Evolutionary conservation across 1,140 invertebrate species (phyloP).

Genomic region (Trichoplusia ni): DNA sequence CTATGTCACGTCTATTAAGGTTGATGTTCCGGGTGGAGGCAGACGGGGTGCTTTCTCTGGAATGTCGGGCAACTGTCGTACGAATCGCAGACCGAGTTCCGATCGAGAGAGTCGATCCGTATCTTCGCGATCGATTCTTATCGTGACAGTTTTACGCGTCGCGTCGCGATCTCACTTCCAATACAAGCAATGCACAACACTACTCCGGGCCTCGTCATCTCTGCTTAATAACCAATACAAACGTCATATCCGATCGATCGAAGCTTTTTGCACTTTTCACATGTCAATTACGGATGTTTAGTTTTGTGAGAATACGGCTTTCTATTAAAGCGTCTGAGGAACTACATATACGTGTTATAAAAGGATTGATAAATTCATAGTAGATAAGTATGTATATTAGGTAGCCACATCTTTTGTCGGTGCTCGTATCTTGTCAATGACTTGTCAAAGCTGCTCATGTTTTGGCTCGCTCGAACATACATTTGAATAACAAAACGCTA

Average conservation of each 20-base stretch:
- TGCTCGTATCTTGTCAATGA: slow-evolving; percentile 39
- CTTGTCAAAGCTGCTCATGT: slow-evolving; percentile 42
- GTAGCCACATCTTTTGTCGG: slow-evolving; percentile 38
- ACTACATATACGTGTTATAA: too few relatives aligned
- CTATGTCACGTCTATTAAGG: slow-evolving; percentile 35
- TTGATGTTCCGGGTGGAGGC: slow-evolving; percentile 7
- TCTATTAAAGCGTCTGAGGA: too few relatives aligned
- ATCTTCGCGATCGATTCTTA: slow-evolving; percentile 70
- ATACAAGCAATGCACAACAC: slow-evolving; percentile 46
- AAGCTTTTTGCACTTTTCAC: slow-evolving; percentile 2
- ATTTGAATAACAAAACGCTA: slow-evolving; percentile 50
- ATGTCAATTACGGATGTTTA: too few relatives aligned
- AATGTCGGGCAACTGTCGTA: slow-evolving; percentile 64
- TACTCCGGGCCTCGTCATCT: slow-evolving; percentile 25
- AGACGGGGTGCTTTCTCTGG: slow-evolving; percentile 45
- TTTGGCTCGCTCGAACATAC: slow-evolving; percentile 34
- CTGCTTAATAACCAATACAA: slow-evolving; percentile 26
- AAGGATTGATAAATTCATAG: too few relatives aligned
- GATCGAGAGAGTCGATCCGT: slow-evolving; percentile 59
- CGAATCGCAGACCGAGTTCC: slow-evolving; percentile 40
- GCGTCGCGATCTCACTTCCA: slow-evolving; percentile 62
- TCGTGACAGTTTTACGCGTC: slow-evolving; percentile 77
- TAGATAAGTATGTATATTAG: slow-evolving; percentile 23
- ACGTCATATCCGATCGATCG: neutral
- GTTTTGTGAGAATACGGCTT: too few relatives aligned